Percentiles rank a stretch among this genome's conserved stretches.
phyloP scores from a whole-genome alignment of 1,140 invertebrate species.

The Drosophila varians region DNA sequence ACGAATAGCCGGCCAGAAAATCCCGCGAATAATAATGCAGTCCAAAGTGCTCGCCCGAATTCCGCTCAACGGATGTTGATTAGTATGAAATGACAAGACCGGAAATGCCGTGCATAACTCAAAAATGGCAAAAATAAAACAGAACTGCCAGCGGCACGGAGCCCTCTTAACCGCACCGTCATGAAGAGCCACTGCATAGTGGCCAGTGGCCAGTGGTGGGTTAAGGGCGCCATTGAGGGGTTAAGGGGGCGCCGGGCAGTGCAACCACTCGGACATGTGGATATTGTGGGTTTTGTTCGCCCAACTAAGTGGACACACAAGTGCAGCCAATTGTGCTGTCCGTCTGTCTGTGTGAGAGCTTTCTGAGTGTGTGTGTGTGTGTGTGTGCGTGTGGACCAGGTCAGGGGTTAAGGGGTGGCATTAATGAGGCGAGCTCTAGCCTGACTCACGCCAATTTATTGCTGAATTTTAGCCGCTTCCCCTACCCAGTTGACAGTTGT shows the following conservation, averaged over 20 bases:
- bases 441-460: slow-evolving; percentile 57
- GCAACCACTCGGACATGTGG: slow-evolving; percentile 32
- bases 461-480: slow-evolving; percentile 47
- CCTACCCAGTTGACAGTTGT: slow-evolving; percentile 46
- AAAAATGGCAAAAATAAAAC: slow-evolving; percentile 17
- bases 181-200: slow-evolving; percentile 22
- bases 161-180: slow-evolving; percentile 42
- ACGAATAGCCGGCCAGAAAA: slow-evolving; percentile 7
- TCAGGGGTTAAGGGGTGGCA: slow-evolving; percentile 26
- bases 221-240: neutral
- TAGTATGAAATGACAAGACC: slow-evolving; percentile 74
- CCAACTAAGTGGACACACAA: slow-evolving; percentile 58
- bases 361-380: neutral
- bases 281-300: slow-evolving; percentile 43
- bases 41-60: slow-evolving; percentile 30
- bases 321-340: slow-evolving; percentile 64
- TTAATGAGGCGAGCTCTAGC: slow-evolving; percentile 60
- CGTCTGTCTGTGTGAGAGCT: slow-evolving; percentile 13
- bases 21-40: slow-evolving; percentile 38
- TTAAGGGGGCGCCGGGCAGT: slow-evolving; percentile 2
- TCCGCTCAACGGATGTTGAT: slow-evolving; percentile 69
- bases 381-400: neutral
- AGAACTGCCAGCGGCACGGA: slow-evolving; percentile 18
- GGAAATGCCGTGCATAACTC: slow-evolving; percentile 56
- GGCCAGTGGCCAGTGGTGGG: slow-evolving; percentile 4